phyloP scores from a whole-genome alignment of 2,113 vertebrate species.

The Tupaia chinensis region DNA sequence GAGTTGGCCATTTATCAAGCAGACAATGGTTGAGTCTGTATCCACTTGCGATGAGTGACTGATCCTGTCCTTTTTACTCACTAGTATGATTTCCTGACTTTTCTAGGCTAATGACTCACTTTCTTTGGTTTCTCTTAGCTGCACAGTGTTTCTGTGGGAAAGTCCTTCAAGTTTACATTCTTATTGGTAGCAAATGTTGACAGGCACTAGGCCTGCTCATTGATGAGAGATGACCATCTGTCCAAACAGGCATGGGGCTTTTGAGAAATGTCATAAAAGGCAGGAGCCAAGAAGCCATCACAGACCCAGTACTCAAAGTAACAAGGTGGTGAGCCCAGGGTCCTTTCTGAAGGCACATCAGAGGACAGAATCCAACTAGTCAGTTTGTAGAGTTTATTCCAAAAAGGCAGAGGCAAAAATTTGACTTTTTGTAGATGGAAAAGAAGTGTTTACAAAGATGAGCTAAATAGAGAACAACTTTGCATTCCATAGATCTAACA shows the following conservation, averaged over 20 bases:
- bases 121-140: slow-evolving; percentile 28
- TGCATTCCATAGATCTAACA: neutral
- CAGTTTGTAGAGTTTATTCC: neutral
- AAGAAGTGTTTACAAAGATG: neutral
- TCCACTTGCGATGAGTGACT: neutral
- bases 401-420: neutral
- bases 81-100: slow-evolving; percentile 62
- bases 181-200: slow-evolving; percentile 44
- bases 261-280: neutral
- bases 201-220: slow-evolving; percentile 27
- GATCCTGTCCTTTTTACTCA: slow-evolving; percentile 44
- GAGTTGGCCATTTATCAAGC: neutral
- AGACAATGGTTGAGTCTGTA: accelerated
- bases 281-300: neutral
- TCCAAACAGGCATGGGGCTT: slow-evolving; percentile 56
- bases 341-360: neutral
- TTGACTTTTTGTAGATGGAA: neutral
- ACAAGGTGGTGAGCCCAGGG: neutral
- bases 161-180: neutral
- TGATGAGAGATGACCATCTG: slow-evolving; percentile 12
- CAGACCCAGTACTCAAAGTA: neutral
- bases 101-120: slow-evolving; percentile 47
- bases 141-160: neutral
- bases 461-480: neutral
- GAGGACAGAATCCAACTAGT: neutral